Evolutionary conservation across 1,140 invertebrate species (phyloP).

Genomic region (Hyposmocoma kahamanoa): DNA sequence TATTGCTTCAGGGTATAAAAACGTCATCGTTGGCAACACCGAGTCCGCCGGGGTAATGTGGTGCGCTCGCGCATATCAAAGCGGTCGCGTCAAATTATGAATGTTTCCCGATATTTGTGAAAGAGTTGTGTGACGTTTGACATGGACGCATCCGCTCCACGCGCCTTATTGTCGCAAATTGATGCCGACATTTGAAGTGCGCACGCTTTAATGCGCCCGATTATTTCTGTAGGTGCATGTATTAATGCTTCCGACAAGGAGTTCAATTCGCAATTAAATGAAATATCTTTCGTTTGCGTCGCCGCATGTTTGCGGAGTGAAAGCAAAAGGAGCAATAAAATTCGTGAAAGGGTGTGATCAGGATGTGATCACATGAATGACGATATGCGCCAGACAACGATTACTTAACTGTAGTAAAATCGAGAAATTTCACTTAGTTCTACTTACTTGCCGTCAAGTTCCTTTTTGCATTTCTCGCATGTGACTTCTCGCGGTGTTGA

Average conservation of each 20-base stretch:
- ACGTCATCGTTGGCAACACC: constrained; percentile 44
- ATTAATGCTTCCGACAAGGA: constrained; percentile 13
- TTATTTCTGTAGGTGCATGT: constrained; percentile 31
- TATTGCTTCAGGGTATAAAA: constrained; percentile 47
- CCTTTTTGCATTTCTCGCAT: constrained; percentile 40
- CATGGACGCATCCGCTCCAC: constrained; percentile 45
- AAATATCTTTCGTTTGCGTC: no score
- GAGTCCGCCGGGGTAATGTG: constrained; percentile 18
- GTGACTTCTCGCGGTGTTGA: constrained; percentile 14
- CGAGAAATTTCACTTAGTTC: no score
- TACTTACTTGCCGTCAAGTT: constrained; percentile 39
- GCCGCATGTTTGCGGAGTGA: no score
- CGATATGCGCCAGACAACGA: no score
- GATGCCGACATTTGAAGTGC: constrained; percentile 23
- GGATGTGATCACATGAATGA: no score
- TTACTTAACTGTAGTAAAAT: no score
- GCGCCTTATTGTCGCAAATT: constrained; percentile 25
- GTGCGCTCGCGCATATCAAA: constrained; percentile 41
- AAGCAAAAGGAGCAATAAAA: no score
- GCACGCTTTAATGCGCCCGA: constrained; percentile 19
- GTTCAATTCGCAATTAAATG: no score
- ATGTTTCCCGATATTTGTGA: constrained; percentile 60
- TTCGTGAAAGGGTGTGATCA: no score
- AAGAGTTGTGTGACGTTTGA: constrained; percentile 55
- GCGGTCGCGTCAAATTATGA: constrained; percentile 55